These are phyloP conservation scores for Lepilemur ruficaudatus DNA, from an alignment of 2,797 vertebrate species.

Conservation along the genomic window DNA sequence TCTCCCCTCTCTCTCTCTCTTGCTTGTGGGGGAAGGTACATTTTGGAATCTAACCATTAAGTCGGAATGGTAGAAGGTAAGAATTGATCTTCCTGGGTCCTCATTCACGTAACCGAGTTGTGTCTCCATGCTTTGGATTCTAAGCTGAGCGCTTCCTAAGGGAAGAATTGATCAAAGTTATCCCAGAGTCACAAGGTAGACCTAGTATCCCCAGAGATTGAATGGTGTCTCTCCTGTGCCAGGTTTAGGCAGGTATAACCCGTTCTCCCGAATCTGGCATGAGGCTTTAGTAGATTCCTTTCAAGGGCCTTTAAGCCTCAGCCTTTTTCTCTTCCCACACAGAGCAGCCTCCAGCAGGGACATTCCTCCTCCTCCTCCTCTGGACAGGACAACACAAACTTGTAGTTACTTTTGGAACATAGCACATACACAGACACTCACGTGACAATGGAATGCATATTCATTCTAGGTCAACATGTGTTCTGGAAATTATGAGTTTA, in stretches of 20 bases:
- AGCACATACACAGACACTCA: neutral
- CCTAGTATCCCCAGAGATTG: neutral
- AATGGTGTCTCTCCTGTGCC: neutral
- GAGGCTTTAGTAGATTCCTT: conserved; percentile 40
- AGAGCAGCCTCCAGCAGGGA: neutral
- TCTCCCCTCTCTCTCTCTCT: neutral
- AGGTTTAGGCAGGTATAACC: conserved; percentile 4
- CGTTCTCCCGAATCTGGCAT: conserved; percentile 29
- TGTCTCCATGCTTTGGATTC: neutral
- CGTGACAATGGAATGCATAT: neutral
- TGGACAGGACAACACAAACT: neutral
- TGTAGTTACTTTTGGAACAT: neutral
- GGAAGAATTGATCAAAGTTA: neutral
- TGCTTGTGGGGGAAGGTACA: neutral
- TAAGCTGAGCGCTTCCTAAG: neutral
- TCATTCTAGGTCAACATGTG: neutral
- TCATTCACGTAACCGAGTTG: neutral
- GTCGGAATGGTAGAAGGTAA: neutral
- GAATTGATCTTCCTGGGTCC: neutral
- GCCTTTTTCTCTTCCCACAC: conserved; percentile 31
- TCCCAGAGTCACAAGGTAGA: neutral
- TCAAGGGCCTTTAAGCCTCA: neutral
- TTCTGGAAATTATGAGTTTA: neutral
- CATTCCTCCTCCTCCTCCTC: neutral
- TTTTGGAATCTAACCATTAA: neutral